Conservation (phyloP, 2,113 vertebrate genomes). For the Oncorhynchus kisutch region DNA sequence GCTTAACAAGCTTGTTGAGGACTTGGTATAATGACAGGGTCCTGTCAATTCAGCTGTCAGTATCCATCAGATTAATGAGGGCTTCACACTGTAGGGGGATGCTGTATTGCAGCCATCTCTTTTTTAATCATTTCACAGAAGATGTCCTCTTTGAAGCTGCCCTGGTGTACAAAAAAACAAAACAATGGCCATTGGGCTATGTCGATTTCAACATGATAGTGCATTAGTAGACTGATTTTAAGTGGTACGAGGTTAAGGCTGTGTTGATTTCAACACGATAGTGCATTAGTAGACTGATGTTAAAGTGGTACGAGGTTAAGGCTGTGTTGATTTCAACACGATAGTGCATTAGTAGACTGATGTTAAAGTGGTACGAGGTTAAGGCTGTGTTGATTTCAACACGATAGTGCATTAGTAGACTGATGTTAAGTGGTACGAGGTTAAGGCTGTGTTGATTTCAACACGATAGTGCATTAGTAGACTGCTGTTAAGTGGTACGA, state of each 20-base stretch:
- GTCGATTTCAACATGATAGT: neutral
- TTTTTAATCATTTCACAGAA: neutral
- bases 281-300: too few relatives aligned
- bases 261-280: neutral
- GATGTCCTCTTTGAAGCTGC: neutral
- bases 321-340: too few relatives aligned
- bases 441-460: neutral
- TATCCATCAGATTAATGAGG: neutral
- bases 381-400: too few relatives aligned
- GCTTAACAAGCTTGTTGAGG: neutral
- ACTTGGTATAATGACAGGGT: neutral
- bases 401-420: too few relatives aligned
- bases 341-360: too few relatives aligned
- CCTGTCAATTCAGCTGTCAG: neutral
- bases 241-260: neutral
- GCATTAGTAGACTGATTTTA: too few relatives aligned
- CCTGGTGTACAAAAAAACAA: slow-evolving; percentile 30
- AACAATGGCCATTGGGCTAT: neutral
- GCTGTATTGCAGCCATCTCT: slow-evolving; percentile 3
- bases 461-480: neutral
- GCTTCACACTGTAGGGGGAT: neutral
- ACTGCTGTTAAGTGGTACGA: too few relatives aligned
- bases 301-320: too few relatives aligned
- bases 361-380: too few relatives aligned
- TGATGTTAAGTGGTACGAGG: too few relatives aligned